These are phyloP conservation scores for Planiliza haematocheilus DNA, from an alignment of 2,113 vertebrate genomes.

Conservation along the genomic window DNA sequence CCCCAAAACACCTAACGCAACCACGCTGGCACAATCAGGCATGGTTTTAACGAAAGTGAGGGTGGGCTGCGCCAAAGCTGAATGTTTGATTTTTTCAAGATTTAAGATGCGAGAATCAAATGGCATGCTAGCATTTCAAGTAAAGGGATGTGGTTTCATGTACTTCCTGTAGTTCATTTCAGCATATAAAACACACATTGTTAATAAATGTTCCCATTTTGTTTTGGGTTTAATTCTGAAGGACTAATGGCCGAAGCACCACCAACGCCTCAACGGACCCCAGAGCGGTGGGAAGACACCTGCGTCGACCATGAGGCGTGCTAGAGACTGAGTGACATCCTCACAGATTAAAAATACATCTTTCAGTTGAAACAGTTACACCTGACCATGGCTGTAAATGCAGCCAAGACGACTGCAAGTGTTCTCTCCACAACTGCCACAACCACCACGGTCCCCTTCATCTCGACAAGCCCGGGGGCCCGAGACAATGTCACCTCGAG, in stretches of 20 bases:
- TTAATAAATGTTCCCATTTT: background rate
- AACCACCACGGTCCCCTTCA: constrained; percentile 55
- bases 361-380: constrained; percentile 14
- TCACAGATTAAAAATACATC: constrained; percentile 5
- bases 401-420: constrained; percentile 53
- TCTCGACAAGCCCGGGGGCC: constrained; percentile 51
- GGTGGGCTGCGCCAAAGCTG: constrained; percentile 7
- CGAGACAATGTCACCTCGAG: constrained; percentile 75
- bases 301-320: constrained; percentile 28
- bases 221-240: constrained; percentile 13
- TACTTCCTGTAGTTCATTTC: constrained; percentile 3
- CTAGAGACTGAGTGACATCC: constrained; percentile 44
- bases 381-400: constrained; percentile 70
- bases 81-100: background rate
- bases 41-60: constrained; percentile 43
- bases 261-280: constrained; percentile 41
- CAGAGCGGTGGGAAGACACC: constrained; percentile 33
- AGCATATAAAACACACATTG: no score
- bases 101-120: background rate
- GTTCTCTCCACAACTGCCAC: constrained; percentile 65
- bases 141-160: no score
- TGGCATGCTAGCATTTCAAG: no score
- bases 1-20: constrained; percentile 71
- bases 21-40: constrained; percentile 58
- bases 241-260: constrained; percentile 23